Percentiles rank a stretch among this genome's conserved stretches.
Conservation (phyloP, 2,797 vertebrate species). For the Anguilla pacifica region DNA sequence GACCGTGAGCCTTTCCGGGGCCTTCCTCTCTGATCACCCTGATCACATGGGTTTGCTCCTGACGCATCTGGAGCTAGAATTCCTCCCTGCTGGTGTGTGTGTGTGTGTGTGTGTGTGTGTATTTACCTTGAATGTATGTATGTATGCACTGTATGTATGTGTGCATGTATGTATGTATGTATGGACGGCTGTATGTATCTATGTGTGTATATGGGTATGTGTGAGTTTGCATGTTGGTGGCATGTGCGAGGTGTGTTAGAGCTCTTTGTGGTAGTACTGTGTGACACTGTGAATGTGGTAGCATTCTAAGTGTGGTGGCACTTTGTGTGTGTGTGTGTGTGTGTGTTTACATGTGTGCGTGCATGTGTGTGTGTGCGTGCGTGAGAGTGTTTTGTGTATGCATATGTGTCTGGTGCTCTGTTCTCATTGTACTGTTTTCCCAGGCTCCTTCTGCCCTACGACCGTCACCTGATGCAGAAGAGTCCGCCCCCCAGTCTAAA, state of each 20-base stretch:
- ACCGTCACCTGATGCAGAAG: not conserved
- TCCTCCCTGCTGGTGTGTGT: not conserved
- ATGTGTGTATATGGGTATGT: not conserved
- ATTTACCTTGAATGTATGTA: not conserved
- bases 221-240: no score
- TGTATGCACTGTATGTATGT: no score
- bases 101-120: not conserved
- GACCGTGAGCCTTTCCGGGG: not conserved
- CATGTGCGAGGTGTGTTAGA: not conserved
- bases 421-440: not conserved
- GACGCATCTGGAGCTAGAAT: not conserved
- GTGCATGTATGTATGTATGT: not conserved
- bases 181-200: not conserved
- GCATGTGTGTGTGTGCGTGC: not conserved
- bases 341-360: not conserved
- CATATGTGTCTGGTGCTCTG: not conserved
- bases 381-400: not conserved
- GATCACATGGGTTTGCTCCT: no score
- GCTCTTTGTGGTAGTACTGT: not conserved
- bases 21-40: not conserved
- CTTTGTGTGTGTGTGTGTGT: not conserved
- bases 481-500: not conserved
- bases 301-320: not conserved
- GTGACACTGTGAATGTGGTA: not conserved
- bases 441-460: conserved; percentile 18